Base-by-base conservation (phyloP, 2,888 invertebrate genomes). In the Mythimna albipuncta region DNA sequence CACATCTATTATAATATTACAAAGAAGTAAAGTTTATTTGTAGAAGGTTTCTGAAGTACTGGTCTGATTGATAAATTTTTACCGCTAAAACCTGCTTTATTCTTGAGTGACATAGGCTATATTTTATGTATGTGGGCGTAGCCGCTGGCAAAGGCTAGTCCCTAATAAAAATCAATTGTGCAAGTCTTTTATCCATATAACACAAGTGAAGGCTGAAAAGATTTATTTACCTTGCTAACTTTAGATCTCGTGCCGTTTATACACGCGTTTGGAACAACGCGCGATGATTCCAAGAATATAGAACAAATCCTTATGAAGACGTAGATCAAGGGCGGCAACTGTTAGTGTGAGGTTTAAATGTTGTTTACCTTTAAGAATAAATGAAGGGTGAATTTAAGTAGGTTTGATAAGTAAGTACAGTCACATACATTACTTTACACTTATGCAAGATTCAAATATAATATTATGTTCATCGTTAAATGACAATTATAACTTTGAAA, bases 271-370 rank as follows among this genome's bases (percentile, higher is more conserved):
- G 13, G 32, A 41, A 16, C 11, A 35, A n/a, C 38, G 32, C 54
- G 44, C 26, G 35, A 47, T 50, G 35, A 52, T 63, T 63, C 41
- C 6, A n/a, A 44, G 52, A 35, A 44, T 35, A 55, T 5, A 7
- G 32, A 75, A 75, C 62, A n/a, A 54, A 77, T 50, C 32, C 58
- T 47, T 77, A 59, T 21, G 6, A 32, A 63, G 26, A 19, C 59
- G 44, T 50, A 50, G 35, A 58, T 63, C 58, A 67, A 58, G 76
- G 65, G 57, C 35, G 67, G 21, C 10, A 2, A n/a, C 38, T 35
- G 9, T 19, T 44, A 26, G 44, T 35, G 63, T 58, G 41, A 32
- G 50, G 50, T 44, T 47, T 26, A 50, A 32, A 63, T 65, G 61
- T 58, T 67, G 52, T 59, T 76, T 38, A 75, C 52, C 44, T 74